Base-by-base conservation (phyloP, 1,140 invertebrate species). In the Caerostris darwini region DNA sequence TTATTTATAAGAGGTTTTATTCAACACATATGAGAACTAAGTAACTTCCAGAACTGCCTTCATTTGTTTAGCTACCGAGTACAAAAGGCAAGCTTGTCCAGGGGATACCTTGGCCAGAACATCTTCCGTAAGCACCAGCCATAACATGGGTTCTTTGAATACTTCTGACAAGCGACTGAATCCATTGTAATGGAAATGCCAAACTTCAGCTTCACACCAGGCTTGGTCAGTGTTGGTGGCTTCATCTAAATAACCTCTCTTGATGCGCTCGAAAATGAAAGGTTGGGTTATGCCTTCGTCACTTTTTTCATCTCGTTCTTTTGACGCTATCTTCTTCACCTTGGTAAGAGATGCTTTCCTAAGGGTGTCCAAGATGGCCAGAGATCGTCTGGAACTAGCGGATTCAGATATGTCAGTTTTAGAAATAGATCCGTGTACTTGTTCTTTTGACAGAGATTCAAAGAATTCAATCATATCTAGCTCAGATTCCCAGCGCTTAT, bases 251-350 rank as follows among this genome's bases (percentile, higher is more conserved):
- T 91, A 94, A 19, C 71, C 77, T n/a, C 57, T 85, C 59, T 10
- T 67, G 7, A 82, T 17, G 17, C 67, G n/a, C 12, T 59, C 19
- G 82, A 94, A 96, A 95, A 95, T 97, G 94, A 97, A 96, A 83
- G 97, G 95, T 95, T 97, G 5, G 5, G 98, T 2, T 96, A 96
- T 50, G 97, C 97, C 1, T 97, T 96, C 0, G 97, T 97, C 6
- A 12, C 8, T 50, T 4, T 50, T 12, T 14, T 34, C 6, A 1
- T 53, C 71, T 53, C 12, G 19, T 50, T 77, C 71, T 53, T 12
- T 77, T 12, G 34, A 34, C 3, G 34, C 10, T 34, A 19, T 8
- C 3, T 3, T 50, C 34, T 77, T 77, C 12, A 77, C 10, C 12
- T 77, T 77, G 71, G 71, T 5, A 12, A 77, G 34, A 77, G 71